Conservation (phyloP, 2,888 invertebrate species). For the Myopa testacea region DNA sequence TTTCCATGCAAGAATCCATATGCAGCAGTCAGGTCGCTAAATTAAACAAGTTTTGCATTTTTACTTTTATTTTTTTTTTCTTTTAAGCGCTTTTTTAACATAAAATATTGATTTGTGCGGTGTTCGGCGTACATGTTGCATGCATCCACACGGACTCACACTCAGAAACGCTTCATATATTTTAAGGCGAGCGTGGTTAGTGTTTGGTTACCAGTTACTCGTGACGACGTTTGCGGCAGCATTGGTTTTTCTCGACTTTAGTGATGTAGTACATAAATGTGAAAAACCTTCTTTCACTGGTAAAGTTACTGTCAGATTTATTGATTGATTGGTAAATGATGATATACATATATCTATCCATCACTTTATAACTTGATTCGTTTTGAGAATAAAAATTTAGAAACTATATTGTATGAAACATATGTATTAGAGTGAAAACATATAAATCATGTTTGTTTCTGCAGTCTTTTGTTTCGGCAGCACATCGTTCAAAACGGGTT, state of each 20-base stretch:
- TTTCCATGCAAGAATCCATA: constrained; percentile 31
- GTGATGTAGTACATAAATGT: constrained; percentile 9
- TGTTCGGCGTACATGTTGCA: constrained; percentile 11
- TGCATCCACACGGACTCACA: constrained; percentile 2
- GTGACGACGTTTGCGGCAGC: constrained; percentile 22
- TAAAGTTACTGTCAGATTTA: too few relatives aligned
- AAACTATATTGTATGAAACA: too few relatives aligned
- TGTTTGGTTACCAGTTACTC: neutral
- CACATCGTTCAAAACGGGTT: neutral
- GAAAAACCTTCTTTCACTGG: neutral
- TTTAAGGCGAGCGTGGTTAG: neutral
- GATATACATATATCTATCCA: neutral
- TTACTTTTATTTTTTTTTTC: neutral
- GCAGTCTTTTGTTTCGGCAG: too few relatives aligned
- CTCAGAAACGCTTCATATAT: neutral
- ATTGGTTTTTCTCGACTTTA: neutral
- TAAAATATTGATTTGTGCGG: constrained; percentile 35
- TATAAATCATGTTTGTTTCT: too few relatives aligned
- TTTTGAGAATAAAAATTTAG: neutral
- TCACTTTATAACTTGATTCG: neutral
- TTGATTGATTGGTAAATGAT: neutral
- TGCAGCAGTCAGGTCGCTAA: constrained; percentile 31
- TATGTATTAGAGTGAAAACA: too few relatives aligned
- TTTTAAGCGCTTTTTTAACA: constrained; percentile 3
- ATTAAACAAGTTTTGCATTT: constrained; percentile 30